A percentile compares a stretch with the other conserved stretches of the same genome.
Evolutionary conservation across 2,113 vertebrate genomes (phyloP).

Genomic region (Tetrao urogallus): DNA sequence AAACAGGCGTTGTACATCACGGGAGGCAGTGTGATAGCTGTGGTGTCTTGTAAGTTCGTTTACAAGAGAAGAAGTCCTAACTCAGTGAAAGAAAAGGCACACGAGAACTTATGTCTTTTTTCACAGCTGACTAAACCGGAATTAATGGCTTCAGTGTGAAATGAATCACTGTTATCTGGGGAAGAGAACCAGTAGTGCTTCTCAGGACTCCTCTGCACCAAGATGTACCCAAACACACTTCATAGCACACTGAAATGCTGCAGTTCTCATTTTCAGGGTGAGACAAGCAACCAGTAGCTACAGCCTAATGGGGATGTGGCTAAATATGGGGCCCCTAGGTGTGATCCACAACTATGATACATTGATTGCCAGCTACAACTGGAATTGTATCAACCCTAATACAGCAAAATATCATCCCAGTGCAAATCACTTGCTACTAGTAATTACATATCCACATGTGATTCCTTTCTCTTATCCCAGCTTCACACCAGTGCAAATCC

Average conservation of each 20-base stretch:
- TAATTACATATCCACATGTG: fast-evolving
- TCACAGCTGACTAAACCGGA: not conserved
- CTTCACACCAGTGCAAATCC: not conserved
- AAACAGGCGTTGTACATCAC: conserved; percentile 62
- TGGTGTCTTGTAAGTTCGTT: conserved; percentile 48
- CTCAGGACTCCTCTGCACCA: not conserved
- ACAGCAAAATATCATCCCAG: not conserved
- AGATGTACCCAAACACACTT: not conserved
- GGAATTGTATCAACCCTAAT: not conserved
- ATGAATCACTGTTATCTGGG: not conserved
- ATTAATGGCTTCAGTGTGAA: not conserved
- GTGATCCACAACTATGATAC: not conserved
- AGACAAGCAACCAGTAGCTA: not conserved
- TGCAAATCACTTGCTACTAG: not conserved
- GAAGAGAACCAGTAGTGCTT: not conserved
- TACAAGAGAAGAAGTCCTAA: conserved; percentile 19
- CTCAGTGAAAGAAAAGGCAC: not conserved
- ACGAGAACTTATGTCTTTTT: not conserved
- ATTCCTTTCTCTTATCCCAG: not conserved
- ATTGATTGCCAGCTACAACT: not conserved
- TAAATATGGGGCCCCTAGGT: not conserved
- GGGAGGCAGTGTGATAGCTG: not conserved
- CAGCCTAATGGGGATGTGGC: not conserved
- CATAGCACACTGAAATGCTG: fast-evolving
- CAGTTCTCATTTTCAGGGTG: not conserved